Conservation (phyloP, 2,797 vertebrate genomes). For the Darevskia nairensis region DNA sequence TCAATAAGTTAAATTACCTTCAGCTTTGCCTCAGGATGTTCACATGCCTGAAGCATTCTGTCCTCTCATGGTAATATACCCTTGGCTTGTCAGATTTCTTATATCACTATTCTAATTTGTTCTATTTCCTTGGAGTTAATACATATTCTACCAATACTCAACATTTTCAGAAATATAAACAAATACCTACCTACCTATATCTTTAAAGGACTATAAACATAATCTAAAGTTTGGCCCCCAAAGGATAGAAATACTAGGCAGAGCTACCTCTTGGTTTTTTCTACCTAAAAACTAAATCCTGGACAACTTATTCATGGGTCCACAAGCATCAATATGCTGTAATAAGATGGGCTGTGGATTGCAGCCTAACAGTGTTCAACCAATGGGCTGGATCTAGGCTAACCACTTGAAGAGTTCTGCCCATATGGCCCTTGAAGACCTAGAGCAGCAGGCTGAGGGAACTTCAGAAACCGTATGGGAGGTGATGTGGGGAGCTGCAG, state of each 20-base stretch:
- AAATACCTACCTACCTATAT: conserved; percentile 11
- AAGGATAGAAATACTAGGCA: conserved; percentile 23
- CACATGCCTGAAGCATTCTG: conserved; percentile 73
- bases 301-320: neutral
- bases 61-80: conserved; percentile 62
- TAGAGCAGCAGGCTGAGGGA: no score
- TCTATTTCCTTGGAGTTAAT: conserved; percentile 11
- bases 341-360: neutral
- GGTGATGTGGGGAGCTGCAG: no score
- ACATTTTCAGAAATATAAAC: conserved; percentile 5
- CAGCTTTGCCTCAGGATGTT: conserved; percentile 77
- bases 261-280: neutral
- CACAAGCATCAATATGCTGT: neutral
- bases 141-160: neutral
- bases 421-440: no score
- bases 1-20: conserved; percentile 78
- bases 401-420: no score
- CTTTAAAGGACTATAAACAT: conserved; percentile 20
- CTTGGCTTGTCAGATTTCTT: conserved; percentile 55
- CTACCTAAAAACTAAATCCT: neutral
- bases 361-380: neutral
- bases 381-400: neutral
- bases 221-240: neutral
- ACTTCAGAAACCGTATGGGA: no score
- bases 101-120: conserved; percentile 42